Conservation (phyloP, 2,797 vertebrate genomes). For the Siniperca scherzeri region DNA sequence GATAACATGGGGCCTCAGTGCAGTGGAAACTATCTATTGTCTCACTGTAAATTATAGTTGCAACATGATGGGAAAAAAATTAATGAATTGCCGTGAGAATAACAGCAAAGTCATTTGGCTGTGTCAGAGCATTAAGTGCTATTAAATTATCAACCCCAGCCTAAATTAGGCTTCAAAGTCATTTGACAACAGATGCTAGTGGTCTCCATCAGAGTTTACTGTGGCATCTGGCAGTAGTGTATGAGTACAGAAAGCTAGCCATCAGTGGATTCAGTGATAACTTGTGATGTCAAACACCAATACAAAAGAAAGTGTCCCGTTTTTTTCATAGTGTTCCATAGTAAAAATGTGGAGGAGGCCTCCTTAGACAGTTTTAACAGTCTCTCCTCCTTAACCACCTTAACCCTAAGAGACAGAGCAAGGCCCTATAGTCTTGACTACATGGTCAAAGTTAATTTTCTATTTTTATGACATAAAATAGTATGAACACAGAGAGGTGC, state of each 20-base stretch:
- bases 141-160: conserved; percentile 68
- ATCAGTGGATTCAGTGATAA: conserved; percentile 49
- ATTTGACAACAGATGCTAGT: conserved; percentile 59
- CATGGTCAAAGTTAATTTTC: conserved; percentile 22
- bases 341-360: conserved; percentile 26
- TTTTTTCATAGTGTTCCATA: conserved; percentile 29
- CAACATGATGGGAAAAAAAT: conserved; percentile 40
- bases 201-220: conserved; percentile 63
- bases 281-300: conserved; percentile 51
- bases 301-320: conserved; percentile 50
- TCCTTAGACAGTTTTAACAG: conserved; percentile 42
- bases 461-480: conserved; percentile 32
- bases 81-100: conserved; percentile 41
- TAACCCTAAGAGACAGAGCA: conserved; percentile 21
- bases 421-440: conserved; percentile 24
- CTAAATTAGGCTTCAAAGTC: conserved; percentile 59
- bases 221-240: conserved; percentile 77
- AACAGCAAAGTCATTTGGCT: conserved; percentile 70
- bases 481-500: conserved; percentile 29
- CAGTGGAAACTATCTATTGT: not conserved
- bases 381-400: conserved; percentile 15
- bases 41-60: conserved; percentile 43
- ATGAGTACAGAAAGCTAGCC: conserved; percentile 61
- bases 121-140: conserved; percentile 74
- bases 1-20: conserved; percentile 14